Evolutionary conservation across 2,888 invertebrate species (phyloP).

Genomic region (Lasius platythorax): DNA sequence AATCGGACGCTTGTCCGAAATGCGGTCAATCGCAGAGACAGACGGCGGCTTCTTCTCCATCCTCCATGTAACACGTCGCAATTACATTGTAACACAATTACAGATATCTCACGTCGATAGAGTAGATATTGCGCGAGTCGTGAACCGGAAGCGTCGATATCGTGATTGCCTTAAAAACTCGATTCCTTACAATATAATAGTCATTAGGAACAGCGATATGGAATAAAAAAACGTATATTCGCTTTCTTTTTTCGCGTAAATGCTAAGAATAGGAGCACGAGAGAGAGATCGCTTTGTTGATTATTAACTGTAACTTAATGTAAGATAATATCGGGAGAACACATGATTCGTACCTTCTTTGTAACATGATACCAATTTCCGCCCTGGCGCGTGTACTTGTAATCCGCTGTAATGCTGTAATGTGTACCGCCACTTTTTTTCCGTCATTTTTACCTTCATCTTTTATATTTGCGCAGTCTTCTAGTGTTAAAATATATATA

Average conservation of each 20-base stretch:
- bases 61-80: not conserved
- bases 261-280: not conserved
- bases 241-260: not conserved
- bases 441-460: not conserved
- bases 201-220: constrained; percentile 43
- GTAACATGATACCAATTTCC: constrained; percentile 25
- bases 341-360: constrained; percentile 41
- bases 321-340: constrained; percentile 34
- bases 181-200: constrained; percentile 34
- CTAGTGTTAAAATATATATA: constrained; percentile 15
- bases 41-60: not conserved
- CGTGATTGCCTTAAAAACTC: constrained; percentile 22
- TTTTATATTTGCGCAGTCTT: not conserved
- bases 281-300: constrained; percentile 24
- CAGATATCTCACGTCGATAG: not conserved
- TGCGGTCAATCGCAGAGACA: constrained; percentile 34
- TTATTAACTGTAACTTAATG: constrained; percentile 30
- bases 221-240: not conserved
- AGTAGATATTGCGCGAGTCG: not conserved
- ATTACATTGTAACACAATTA: not conserved
- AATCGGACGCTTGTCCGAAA: constrained; percentile 43
- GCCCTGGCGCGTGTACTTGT: not conserved
- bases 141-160: not conserved
- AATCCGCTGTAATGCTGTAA: constrained; percentile 13
- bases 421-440: not conserved